Base-by-base conservation (phyloP, 2,113 vertebrate species). In the Apteryx owenii region DNA sequence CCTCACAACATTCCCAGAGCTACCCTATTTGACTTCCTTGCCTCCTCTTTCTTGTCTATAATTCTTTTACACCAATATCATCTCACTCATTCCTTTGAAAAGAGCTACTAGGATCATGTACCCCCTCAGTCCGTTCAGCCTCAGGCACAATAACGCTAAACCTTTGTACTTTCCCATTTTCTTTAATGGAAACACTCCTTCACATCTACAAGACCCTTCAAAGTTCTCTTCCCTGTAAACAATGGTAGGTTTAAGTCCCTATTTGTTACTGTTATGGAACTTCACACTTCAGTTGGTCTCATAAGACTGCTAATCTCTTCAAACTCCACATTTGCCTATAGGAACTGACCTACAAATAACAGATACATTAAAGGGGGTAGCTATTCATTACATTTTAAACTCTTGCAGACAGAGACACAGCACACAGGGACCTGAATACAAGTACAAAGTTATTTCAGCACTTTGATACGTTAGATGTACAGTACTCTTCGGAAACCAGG, bases 201-300 rank as follows among this genome's bases (percentile, higher is more conserved):
- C 50, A 85, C 48, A 78, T 71, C 69, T 75, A 64, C 71, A 88
- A 68, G 66, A 54, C 54, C 81, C 54, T 81, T 85, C 54, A 0
- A 6, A 82, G 78, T 20, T 73, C 75, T 54, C 42, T 44, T 85
- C 38, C 89, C 60, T n/a, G 29, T 78, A 89, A 93, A 96, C 87
- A 95, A 93, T 71, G 79, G 50, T 66, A 78, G 54, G 12, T 78
- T 68, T 85, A 95, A 95, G 64, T 93, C 85, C 28, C 40, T 66
- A 77, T 83, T 96, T 95, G 71, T 64, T 89, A 95, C 89, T 88
- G 93, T 85, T 93, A 91, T 75, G 48, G 68, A 95, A 95, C 94
- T 88, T 91, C 61, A 95, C 91, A 92, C 93, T 95, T 87, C 64
- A 95, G 82, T 72, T 90, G 64, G 89, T 95, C 87, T 93, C 29